phyloP scores from a whole-genome alignment of 2,113 vertebrate species.

The Amphilophus citrinellus region DNA sequence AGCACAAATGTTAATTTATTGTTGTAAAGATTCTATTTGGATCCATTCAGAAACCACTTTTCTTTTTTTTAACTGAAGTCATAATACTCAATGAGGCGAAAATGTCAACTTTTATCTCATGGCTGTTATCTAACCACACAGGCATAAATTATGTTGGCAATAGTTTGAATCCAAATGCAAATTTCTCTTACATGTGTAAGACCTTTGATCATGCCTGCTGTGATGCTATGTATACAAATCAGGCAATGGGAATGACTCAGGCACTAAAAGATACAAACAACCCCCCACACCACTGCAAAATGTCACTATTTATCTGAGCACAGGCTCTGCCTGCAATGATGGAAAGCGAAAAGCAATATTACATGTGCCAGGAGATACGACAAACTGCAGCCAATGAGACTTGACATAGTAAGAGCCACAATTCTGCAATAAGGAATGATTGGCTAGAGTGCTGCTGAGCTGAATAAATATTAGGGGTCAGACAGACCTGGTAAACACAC shows the following conservation, averaged over 20 bases:
- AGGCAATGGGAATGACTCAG: slow-evolving; percentile 48
- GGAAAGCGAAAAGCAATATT: slow-evolving; percentile 80
- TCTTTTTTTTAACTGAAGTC: slow-evolving; percentile 33
- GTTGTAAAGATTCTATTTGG: slow-evolving; percentile 18
- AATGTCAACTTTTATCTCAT: slow-evolving; percentile 62
- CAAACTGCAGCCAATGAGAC: slow-evolving; percentile 70
- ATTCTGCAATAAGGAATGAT: slow-evolving; percentile 70
- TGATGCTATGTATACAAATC: slow-evolving; percentile 69
- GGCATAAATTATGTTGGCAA: slow-evolving; percentile 51
- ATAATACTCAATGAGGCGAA: slow-evolving; percentile 7
- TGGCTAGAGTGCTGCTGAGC: slow-evolving; percentile 62
- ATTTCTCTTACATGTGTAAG: slow-evolving; percentile 60
- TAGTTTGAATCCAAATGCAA: slow-evolving; percentile 63
- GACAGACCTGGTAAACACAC: slow-evolving; percentile 63
- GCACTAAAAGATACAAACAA: slow-evolving; percentile 58
- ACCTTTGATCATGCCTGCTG: slow-evolving; percentile 59
- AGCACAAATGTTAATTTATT: neutral
- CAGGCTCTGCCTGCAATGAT: slow-evolving; percentile 64
- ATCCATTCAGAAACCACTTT: slow-evolving; percentile 23
- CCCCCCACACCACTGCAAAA: slow-evolving; percentile 52
- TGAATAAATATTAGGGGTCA: slow-evolving; percentile 79
- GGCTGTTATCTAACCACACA: slow-evolving; percentile 41
- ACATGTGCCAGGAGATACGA: slow-evolving; percentile 67
- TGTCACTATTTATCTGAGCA: slow-evolving; percentile 72
- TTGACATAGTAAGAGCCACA: slow-evolving; percentile 63